These are phyloP conservation scores for Lithophane ornitopus DNA, from an alignment of 2,888 invertebrate genomes.

Conservation along the genomic window DNA sequence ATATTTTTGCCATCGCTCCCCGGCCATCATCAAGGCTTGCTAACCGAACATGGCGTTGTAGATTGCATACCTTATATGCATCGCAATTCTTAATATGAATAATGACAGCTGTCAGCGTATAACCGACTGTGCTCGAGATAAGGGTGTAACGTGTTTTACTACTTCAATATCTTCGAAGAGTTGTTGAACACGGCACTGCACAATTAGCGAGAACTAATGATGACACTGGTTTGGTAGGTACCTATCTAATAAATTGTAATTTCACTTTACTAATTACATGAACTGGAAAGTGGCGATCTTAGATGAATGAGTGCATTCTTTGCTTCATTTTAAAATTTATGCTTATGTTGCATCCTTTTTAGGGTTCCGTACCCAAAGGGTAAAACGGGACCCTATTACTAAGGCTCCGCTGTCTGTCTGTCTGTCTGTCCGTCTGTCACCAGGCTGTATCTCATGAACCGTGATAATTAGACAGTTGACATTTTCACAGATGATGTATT, in stretches of 20 bases:
- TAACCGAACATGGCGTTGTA: constrained; percentile 57
- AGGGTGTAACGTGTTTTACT: constrained; percentile 36
- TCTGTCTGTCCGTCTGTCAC: too few relatives aligned
- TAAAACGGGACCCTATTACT: too few relatives aligned
- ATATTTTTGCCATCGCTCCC: constrained; percentile 42
- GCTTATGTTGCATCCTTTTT: not conserved
- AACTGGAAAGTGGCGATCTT: not conserved
- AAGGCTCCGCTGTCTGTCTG: too few relatives aligned
- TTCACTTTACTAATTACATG: not conserved
- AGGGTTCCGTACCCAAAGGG: too few relatives aligned
- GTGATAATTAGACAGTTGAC: too few relatives aligned
- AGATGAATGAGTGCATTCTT: not conserved
- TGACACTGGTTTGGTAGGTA: not conserved
- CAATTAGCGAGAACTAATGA: constrained; percentile 1
- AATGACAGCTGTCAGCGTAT: constrained; percentile 53
- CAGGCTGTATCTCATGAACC: too few relatives aligned
- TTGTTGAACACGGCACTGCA: not conserved
- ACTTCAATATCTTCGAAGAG: constrained; percentile 11
- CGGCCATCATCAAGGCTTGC: constrained; percentile 28
- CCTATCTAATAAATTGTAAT: not conserved
- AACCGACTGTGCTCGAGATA: constrained; percentile 48
- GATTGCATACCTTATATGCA: constrained; percentile 64
- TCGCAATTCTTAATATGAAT: constrained; percentile 42
- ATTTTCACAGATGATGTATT: too few relatives aligned
- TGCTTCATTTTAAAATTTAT: not conserved